phyloP scores from a whole-genome alignment of 2,888 invertebrate species.

The Torymus texanus region DNA sequence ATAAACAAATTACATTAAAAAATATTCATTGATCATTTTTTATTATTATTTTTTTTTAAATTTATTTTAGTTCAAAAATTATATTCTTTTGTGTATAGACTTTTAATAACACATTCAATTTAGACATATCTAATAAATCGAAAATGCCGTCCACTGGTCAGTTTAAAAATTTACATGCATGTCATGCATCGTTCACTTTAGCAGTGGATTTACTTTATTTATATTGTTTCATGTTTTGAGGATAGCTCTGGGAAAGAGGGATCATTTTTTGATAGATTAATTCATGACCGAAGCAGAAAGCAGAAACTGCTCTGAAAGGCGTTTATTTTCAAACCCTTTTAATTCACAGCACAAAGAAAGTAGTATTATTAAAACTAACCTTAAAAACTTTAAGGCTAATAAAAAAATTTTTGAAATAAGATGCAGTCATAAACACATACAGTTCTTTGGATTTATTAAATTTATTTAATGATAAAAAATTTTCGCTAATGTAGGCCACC shows the following conservation, averaged over 20 bases:
- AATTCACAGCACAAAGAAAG: background rate
- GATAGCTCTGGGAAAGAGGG: conserved; percentile 60
- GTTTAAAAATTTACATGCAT: conserved; percentile 24
- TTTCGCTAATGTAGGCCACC: too few species aligned
- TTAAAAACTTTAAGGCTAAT: background rate
- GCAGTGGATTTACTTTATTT: conserved; percentile 29
- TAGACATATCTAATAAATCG: background rate
- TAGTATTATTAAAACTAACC: conserved; percentile 12
- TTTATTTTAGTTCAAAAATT: too few species aligned
- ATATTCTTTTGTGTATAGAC: too few species aligned
- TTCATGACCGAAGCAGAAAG: conserved; percentile 69
- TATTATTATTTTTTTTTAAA: too few species aligned
- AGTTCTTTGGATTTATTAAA: too few species aligned
- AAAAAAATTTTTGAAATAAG: background rate
- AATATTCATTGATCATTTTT: too few species aligned
- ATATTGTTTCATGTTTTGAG: conserved; percentile 61
- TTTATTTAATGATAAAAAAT: too few species aligned
- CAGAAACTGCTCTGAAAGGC: conserved; percentile 63
- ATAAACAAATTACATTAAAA: too few species aligned
- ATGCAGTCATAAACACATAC: too few species aligned
- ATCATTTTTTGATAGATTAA: conserved; percentile 71
- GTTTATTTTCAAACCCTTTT: conserved; percentile 60
- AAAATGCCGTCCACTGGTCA: conserved; percentile 1
- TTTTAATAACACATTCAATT: background rate
- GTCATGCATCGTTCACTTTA: background rate